Base-by-base conservation (phyloP, 2,113 vertebrate species). In the Python bivittatus region DNA sequence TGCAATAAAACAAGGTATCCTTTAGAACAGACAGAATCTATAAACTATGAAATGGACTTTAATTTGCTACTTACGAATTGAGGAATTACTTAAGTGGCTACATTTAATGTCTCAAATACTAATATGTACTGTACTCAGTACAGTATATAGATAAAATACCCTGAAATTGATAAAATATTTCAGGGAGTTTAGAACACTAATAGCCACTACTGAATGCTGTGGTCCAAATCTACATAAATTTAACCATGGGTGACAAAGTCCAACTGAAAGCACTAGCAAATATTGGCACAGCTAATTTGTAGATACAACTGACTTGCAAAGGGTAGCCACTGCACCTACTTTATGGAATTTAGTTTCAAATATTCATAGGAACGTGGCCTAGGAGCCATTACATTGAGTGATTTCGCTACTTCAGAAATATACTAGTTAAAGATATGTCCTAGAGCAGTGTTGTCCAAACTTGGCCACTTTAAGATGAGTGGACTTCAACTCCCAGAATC, bases 141-240 rank as follows among this genome's bases (percentile, higher is more conserved):
- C 95, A 96, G 17, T 94, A 91, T 96, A n/a, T 91, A 61, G 93
- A 38, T 79, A 22, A 86, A 91, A 92, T 94, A 95, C 95, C 96
- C 95, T 97, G 96, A 95, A 95, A 94, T 94, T 93, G 94, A 96
- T 93, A 93, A 95, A 96, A 93, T 90, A 90, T 90, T 93, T 91
- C 90, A 87, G 89, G 7, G n/a, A 88, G 0, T 92, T 88, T 90
- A 91, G 84, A 91, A 48, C 15, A n/a, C 44, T 44, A 29, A 84
- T 84, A 29, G 27, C 38, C 33, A 52, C 53, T 72, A 13, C n/a
- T 87, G 58, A 83, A 88, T 20, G 17, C 3, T n/a, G 6, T n/a
- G 27, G 20, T 22, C 7, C 56, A 84, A 88, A 91, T 27, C 25
- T 44, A 85, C 27, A 20, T 33, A 53, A 91, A 91, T 4, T 64